Percentiles rank a stretch among this genome's conserved stretches.
phyloP scores from a whole-genome alignment of 2,888 invertebrate species.

The Galerucella nymphaeae region DNA sequence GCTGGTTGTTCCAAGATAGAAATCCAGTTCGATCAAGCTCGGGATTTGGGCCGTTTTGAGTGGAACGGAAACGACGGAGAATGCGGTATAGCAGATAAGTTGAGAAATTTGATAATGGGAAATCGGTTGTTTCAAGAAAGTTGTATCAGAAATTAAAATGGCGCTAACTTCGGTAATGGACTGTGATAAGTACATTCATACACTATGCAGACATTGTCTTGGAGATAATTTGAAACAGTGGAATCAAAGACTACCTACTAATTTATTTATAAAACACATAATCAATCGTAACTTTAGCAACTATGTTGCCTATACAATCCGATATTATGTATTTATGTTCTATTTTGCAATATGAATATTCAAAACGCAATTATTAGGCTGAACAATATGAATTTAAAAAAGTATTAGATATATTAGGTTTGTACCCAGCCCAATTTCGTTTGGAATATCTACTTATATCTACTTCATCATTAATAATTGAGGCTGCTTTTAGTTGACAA shows the following conservation, averaged over 20 bases:
- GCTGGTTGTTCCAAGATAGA: constrained; percentile 24
- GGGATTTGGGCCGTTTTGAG: constrained; percentile 30
- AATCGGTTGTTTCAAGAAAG: constrained; percentile 7
- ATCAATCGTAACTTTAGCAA: too few relatives aligned
- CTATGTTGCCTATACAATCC: too few relatives aligned
- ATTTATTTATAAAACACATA: too few relatives aligned
- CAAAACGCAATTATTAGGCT: too few relatives aligned
- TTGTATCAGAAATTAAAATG: constrained; percentile 9
- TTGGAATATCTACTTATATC: too few relatives aligned
- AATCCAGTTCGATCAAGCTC: constrained; percentile 32
- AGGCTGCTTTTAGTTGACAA: too few relatives aligned
- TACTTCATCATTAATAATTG: too few relatives aligned
- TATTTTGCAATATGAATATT: too few relatives aligned
- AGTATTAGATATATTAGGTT: too few relatives aligned
- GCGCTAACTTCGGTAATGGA: constrained; percentile 10
- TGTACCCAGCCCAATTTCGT: too few relatives aligned
- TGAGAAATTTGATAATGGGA: constrained; percentile 17
- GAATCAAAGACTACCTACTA: background rate
- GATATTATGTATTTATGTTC: too few relatives aligned
- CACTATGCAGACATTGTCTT: background rate
- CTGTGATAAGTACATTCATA: constrained; percentile 5
- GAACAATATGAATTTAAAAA: too few relatives aligned
- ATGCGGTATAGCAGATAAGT: background rate
- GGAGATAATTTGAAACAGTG: background rate
- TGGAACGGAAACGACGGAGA: constrained; percentile 30